Base-by-base conservation (phyloP, 2,888 invertebrate genomes). In the Leucozona laternaria region DNA sequence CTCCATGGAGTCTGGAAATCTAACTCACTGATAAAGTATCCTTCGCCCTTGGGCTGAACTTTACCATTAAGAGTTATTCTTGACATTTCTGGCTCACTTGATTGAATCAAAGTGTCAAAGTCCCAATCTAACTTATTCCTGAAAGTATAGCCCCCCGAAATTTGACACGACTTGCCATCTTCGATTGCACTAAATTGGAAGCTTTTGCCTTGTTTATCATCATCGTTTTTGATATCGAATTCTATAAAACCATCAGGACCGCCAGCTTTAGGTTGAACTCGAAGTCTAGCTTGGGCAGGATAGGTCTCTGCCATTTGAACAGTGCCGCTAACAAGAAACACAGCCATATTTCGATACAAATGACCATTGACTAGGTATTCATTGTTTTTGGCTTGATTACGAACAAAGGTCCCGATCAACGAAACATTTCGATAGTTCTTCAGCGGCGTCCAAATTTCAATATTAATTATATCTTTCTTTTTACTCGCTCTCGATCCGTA, bases 131-230 rank as follows among this genome's bases (percentile, higher is more conserved):
- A 90, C 85, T 90, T 90, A 66, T 91, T 91, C 43, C 90, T 90
- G 5, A 91, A 87, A 22, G 91, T 91, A 81, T 93, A 92, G 31
- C 93, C 92, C 0, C 92, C 92, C 0, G 91, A 91, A 37, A 93
- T 89, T 89, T 92, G 92, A 71, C 93, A 93, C 91, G 92, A 93
- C 88, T 92, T 92, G 20, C 93, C 91, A 83, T 92, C 91, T 89
- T 93, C 93, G 71, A 92, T 90, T 25, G 92, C 90, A 80, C 90
- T 91, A 40, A 92, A 91, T 10, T 90, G 90, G 88, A 92, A 92
- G 20, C 90, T 89, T 10, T 90, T 89, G 10, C 91, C 92, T 53
- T 90, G 89, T 0, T 89, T 88, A 3, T 79, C 88, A 17, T 87
- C 73, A 0, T 88, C 88, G 43, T 90, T 89, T 17, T 89, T 90